These are phyloP conservation scores for Florisuga fusca DNA, from an alignment of 2,797 vertebrate genomes.

Conservation along the genomic window DNA sequence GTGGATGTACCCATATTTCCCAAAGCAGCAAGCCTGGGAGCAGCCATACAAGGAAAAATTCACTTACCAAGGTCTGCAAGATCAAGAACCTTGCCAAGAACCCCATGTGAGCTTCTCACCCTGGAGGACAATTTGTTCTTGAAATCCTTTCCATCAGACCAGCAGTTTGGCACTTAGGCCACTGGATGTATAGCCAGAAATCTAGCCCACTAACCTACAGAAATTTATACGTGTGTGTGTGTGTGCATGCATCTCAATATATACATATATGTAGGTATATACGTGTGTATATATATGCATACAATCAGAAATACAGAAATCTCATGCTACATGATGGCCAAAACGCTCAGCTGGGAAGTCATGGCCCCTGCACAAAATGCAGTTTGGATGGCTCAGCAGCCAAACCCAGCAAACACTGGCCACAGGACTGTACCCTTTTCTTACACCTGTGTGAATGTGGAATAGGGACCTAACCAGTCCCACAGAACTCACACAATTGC, in stretches of 20 bases:
- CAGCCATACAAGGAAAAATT: neutral
- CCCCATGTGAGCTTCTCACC: neutral
- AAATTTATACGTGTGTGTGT: neutral
- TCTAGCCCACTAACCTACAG: fast-evolving
- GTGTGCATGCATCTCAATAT: neutral
- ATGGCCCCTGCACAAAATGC: neutral
- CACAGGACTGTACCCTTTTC: neutral
- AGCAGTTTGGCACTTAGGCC: neutral
- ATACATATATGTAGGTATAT: neutral
- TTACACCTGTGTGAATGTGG: neutral
- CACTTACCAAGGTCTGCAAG: neutral
- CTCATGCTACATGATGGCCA: neutral
- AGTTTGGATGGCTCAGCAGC: neutral
- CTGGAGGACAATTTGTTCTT: neutral
- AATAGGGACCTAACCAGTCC: neutral
- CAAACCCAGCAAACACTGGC: neutral
- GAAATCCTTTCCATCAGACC: neutral
- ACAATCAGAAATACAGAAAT: neutral
- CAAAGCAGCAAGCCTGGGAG: neutral
- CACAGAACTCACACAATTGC: neutral
- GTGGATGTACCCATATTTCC: neutral
- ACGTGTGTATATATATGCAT: neutral
- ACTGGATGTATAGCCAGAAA: neutral
- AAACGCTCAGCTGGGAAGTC: neutral
- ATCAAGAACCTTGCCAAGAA: neutral